A percentile compares a stretch with the other conserved stretches of the same genome.
Conservation (phyloP, 2,113 vertebrate species). For the Brevimyrus niger region DNA sequence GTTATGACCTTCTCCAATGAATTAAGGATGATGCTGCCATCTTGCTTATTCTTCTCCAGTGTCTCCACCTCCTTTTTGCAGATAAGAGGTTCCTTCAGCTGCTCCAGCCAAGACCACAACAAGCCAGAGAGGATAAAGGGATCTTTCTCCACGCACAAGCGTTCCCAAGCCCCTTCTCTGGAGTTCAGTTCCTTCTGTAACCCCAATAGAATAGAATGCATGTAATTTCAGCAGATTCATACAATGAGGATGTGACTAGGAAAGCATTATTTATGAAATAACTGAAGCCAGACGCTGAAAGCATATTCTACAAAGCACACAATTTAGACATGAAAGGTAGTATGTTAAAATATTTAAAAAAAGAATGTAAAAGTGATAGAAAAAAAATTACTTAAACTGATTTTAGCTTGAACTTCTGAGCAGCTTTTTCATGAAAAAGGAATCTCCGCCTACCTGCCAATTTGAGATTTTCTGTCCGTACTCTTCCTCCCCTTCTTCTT, state of each 20-base stretch:
- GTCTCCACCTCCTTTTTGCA: conserved; percentile 60
- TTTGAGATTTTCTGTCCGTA: conserved; percentile 66
- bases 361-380: not conserved
- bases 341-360: not conserved
- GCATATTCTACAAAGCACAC: not conserved
- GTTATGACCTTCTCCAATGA: conserved; percentile 69
- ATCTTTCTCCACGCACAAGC: conserved; percentile 77
- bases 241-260: not conserved
- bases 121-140: conserved; percentile 82
- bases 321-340: not conserved
- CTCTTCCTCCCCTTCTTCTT: conserved; percentile 60
- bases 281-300: not conserved
- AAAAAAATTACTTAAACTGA: too few species aligned
- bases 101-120: conserved; percentile 97
- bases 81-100: conserved; percentile 84
- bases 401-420: not conserved
- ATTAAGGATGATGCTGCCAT: conserved; percentile 61
- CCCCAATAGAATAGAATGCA: not conserved
- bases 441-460: conserved; percentile 76
- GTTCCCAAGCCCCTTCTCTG: conserved; percentile 83
- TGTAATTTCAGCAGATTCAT: not conserved
- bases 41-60: conserved; percentile 52
- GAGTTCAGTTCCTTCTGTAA: conserved; percentile 83
- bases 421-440: not conserved
- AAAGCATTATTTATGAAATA: not conserved